Evolutionary conservation across 2,888 invertebrate genomes (phyloP).

Genomic region (Andrena haemorrhoa): DNA sequence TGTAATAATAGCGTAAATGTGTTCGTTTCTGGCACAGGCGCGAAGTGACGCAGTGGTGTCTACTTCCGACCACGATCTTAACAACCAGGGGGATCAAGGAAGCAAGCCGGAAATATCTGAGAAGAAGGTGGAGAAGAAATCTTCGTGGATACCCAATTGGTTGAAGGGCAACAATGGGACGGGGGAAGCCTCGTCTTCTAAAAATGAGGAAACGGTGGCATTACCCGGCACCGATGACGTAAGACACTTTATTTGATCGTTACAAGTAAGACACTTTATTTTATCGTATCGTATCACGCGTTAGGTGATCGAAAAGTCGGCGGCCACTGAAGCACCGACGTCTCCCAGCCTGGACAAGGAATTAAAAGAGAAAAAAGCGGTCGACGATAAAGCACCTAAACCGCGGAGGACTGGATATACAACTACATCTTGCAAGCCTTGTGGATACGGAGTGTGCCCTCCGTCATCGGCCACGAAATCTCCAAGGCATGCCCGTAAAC

Average conservation of each 20-base stretch:
- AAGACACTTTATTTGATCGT: neutral
- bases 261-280: no score
- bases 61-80: conserved; percentile 9
- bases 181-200: neutral
- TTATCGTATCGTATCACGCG: neutral
- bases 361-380: neutral
- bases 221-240: neutral
- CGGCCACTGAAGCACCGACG: neutral
- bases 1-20: neutral
- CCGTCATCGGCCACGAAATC: neutral
- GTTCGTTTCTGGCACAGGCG: neutral
- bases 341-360: neutral
- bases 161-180: conserved; percentile 18
- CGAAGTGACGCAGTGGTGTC: conserved; percentile 16
- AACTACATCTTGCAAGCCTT: conserved; percentile 24
- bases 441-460: conserved; percentile 11
- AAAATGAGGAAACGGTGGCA: neutral
- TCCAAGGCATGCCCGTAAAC: neutral
- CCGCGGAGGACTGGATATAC: neutral
- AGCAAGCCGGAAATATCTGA: neutral
- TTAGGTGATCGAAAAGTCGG: conserved; percentile 8
- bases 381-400: neutral
- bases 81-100: conserved; percentile 1
- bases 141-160: conserved; percentile 57
- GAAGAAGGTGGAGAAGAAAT: conserved; percentile 21